Base-by-base conservation (phyloP, 2,797 vertebrate species). In the Enteromius paludinosus region DNA sequence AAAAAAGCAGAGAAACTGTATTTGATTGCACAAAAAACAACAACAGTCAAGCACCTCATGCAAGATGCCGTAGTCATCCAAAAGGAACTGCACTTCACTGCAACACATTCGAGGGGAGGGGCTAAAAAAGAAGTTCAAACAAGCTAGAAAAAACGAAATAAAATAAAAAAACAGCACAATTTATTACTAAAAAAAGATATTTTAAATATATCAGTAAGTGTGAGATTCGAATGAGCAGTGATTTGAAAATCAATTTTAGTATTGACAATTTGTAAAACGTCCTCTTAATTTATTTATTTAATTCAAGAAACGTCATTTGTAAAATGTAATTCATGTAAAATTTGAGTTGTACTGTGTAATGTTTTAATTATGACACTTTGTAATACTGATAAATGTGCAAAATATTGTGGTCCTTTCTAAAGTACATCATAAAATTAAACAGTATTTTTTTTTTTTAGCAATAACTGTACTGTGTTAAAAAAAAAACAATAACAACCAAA, bases 1-100 rank as follows among this genome's bases (percentile, higher is more conserved):
- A 49, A 28, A 59, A 33, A 78, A 23, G 65, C 38, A 81, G 33
- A 73, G 54, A 85, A 78, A 74, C 74, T 82, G 25, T 80, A 38
- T 77, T 69, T 85, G 69, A 83, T 69, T 87, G 87, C 71, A 79
- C 17, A 43, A 89, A 87, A 90, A 59, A 35, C n/a, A 23, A 41
- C 9, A 43, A 43, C 90, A 92, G 91, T 92, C 91, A 93, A 92
- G 90, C 91, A 92, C 82, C 79, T 92, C 93, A 95, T 95, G 92
- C 93, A 94, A 89, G 88, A 91, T 92, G 92, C 92, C 91, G 89
- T 78, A 87, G 87, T 86, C 90, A 91, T 88, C 89, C 90, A 93
- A 90, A 92, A 86, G 84, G 69, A 78, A 52, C 68, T n/a, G 86
- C 86, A 88, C 87, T 85, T 83, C 88, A 86, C 90, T 90, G 62